A percentile compares a stretch with the other conserved stretches of the same genome.
phyloP scores from a whole-genome alignment of 2,888 invertebrate genomes.

The Trissolcus japonicus region DNA sequence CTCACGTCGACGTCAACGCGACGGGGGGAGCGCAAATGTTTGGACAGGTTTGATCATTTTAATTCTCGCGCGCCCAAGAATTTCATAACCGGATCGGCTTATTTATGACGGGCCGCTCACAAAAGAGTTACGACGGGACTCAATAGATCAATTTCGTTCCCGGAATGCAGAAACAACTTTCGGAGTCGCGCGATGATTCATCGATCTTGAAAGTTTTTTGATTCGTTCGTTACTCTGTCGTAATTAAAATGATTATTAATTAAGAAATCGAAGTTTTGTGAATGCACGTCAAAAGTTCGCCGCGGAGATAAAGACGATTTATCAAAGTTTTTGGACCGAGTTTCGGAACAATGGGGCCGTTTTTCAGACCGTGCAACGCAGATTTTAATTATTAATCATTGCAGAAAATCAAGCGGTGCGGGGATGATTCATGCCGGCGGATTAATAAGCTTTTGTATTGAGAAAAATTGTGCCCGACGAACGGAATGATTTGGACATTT shows the following conservation, averaged over 20 bases:
- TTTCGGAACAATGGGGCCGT: background rate
- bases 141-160: background rate
- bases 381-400: too few relatives aligned
- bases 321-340: background rate
- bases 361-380: too few relatives aligned
- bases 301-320: too few relatives aligned
- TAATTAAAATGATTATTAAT: background rate
- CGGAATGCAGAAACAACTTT: background rate
- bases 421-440: too few relatives aligned
- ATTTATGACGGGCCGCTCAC: constrained; percentile 18
- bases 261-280: too few relatives aligned
- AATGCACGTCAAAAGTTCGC: too few relatives aligned
- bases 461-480: too few relatives aligned
- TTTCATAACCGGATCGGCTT: constrained; percentile 31
- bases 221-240: background rate
- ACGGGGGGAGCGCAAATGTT: constrained; percentile 36
- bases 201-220: background rate
- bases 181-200: background rate
- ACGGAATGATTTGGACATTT: too few relatives aligned
- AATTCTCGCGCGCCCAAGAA: constrained; percentile 11
- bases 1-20: constrained; percentile 25
- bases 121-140: background rate
- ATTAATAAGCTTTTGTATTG: too few relatives aligned
- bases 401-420: too few relatives aligned
- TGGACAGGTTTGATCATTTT: constrained; percentile 39